Evolutionary conservation across 2,888 invertebrate genomes (phyloP), one percentile per base, ranked within the genome.

Genomic region (Habrosyne pyritoides): DNA sequence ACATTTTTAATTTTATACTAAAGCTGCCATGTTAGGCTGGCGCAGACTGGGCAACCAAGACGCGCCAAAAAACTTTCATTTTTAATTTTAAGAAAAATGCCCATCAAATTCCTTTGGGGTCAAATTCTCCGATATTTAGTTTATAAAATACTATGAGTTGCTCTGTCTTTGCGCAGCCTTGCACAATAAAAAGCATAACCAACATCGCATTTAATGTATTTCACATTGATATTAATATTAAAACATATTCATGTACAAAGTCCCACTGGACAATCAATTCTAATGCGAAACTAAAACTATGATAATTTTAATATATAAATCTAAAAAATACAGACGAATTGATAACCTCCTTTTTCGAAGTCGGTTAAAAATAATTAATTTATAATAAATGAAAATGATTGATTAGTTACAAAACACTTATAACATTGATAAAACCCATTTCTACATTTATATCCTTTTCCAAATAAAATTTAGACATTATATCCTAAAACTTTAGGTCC

Each of bases 261-360:
- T 14, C 5, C 6, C 14, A 12, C 7, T 24, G 3, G 7, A 24
- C 24, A 5, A 5, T 24, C 10, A n/a, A 14, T 2, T 6, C 6
- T 2, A 2, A 36, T 30, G 12, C 30, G 24, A 24, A 36, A 42
- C 12, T 42, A 42, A 42, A 18, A 42, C n/a, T 42, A 42, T 18
- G 18, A 42, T 42, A 42, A 42, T 8, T 42, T 42, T 18, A 18
- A 42, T 42, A 42, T 42, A 42, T 42, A 42, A 42, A 42, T 42
- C 18, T 8, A n/a, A 42, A 36, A 42, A 42, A n/a, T n/a, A n/a
- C n/a, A n/a, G n/a, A n/a, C n/a, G n/a, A n/a, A n/a, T n/a, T n/a
- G n/a, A n/a, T n/a, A n/a, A n/a, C n/a, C n/a, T n/a, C n/a, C n/a
- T n/a, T n/a, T n/a, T n/a, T n/a, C n/a, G n/a, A n/a, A n/a, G n/a